Conservation (phyloP, 2,113 vertebrate species). For the Carassius carassius region DNA sequence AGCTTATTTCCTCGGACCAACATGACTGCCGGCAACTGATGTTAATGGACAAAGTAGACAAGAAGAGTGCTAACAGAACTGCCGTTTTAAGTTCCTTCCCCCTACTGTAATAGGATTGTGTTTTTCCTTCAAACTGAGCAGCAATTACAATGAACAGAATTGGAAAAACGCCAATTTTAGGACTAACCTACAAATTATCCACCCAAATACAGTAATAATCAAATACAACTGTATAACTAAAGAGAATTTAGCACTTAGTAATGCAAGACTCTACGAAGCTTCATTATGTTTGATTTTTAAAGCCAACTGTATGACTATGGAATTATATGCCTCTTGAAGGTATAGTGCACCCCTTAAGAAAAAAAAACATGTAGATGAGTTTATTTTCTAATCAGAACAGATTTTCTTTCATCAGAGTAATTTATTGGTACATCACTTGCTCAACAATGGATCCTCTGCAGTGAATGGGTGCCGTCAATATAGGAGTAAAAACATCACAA, state of each 20-base stretch:
- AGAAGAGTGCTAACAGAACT: not conserved
- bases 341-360: not conserved
- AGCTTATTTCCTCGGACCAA: slow-evolving; percentile 10
- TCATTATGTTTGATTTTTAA: not conserved
- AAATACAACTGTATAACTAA: not conserved
- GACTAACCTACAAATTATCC: not conserved
- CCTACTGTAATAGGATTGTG: not conserved
- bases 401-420: too few relatives aligned
- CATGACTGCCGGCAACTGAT: slow-evolving; percentile 1
- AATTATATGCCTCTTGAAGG: not conserved
- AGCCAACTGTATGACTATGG: not conserved
- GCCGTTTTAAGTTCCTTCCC: not conserved
- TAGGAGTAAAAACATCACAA: not conserved
- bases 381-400: not conserved
- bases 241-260: not conserved
- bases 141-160: not conserved
- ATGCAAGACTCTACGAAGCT: not conserved
- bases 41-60: not conserved
- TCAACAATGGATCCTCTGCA: not conserved
- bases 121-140: not conserved
- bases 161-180: not conserved
- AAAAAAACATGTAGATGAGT: not conserved
- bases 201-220: not conserved
- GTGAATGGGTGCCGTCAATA: not conserved
- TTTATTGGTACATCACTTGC: not conserved